These are phyloP conservation scores for Saccopteryx leptura DNA, from an alignment of 2,113 vertebrate species.

Conservation along the genomic window DNA sequence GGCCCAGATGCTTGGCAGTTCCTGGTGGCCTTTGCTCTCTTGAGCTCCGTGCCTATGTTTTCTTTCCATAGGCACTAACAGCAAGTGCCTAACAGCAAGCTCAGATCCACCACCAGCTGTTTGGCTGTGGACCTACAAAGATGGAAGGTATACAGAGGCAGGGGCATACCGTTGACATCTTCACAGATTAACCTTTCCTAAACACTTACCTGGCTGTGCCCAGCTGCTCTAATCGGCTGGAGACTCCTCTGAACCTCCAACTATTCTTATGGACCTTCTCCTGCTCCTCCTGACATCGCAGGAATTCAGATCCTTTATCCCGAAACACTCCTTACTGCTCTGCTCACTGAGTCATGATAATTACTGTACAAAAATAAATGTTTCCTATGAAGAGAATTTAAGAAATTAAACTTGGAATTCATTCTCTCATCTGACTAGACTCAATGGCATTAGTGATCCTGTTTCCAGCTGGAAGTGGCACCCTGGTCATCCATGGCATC, in stretches of 20 bases:
- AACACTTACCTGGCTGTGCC: background rate
- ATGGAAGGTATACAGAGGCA: background rate
- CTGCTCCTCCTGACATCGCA: background rate
- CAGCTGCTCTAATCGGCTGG: background rate
- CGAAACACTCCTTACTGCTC: background rate
- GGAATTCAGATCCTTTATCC: background rate
- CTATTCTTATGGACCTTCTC: background rate
- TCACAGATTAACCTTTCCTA: background rate
- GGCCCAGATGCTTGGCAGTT: background rate
- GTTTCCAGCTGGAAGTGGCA: background rate
- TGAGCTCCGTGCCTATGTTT: background rate
- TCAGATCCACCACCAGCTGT: background rate
- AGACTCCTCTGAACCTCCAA: background rate
- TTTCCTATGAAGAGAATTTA: background rate
- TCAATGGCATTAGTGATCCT: background rate
- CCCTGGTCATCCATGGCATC: background rate
- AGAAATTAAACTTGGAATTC: background rate
- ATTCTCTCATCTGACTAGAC: background rate
- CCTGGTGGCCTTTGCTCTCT: background rate
- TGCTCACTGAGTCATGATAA: background rate
- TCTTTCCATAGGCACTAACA: too few species aligned
- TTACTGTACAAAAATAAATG: background rate
- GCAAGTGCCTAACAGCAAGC: background rate
- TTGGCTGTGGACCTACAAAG: background rate
- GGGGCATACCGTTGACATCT: background rate